Percentiles rank a stretch among this genome's conserved stretches.
Conservation (phyloP, 2,888 invertebrate species). For the Drosophila affinis region DNA sequence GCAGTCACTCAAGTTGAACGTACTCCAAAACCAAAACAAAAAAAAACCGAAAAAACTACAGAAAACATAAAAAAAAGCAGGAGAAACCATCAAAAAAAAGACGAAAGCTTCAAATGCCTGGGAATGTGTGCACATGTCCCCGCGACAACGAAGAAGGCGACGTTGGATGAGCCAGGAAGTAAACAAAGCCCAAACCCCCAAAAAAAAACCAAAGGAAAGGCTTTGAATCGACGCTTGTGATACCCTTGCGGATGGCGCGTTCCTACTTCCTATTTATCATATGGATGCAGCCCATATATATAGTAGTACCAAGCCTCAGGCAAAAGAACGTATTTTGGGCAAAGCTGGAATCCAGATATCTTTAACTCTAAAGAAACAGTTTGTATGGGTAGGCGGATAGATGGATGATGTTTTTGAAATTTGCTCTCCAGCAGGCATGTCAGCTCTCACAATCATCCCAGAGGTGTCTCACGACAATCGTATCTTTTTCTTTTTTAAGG, state of each 20-base stretch:
- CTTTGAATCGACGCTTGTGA: background rate
- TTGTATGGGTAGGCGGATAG: too few species aligned
- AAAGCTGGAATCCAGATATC: too few species aligned
- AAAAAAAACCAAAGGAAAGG: slow-evolving; percentile 12
- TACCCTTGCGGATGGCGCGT: background rate
- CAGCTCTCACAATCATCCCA: too few species aligned
- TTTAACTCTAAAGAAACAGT: too few species aligned
- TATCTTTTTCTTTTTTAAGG: background rate
- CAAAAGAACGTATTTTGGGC: background rate
- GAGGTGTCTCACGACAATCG: background rate
- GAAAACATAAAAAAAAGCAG: slow-evolving; percentile 1
- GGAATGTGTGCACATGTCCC: slow-evolving; percentile 66
- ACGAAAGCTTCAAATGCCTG: slow-evolving; percentile 64
- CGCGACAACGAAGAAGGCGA: slow-evolving; percentile 21
- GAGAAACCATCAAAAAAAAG: slow-evolving; percentile 19
- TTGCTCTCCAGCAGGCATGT: too few species aligned
- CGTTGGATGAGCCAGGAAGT: slow-evolving; percentile 72
- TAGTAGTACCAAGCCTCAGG: too few species aligned
- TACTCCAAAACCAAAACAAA: slow-evolving; percentile 54
- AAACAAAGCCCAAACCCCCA: slow-evolving; percentile 59
- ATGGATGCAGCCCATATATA: too few species aligned
- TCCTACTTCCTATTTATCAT: background rate
- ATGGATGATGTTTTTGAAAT: too few species aligned
- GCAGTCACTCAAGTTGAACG: slow-evolving; percentile 77
- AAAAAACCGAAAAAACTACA: slow-evolving; percentile 16